These are phyloP conservation scores for Pangasius sanitwongsei DNA, from an alignment of 2,797 vertebrate genomes.

Conservation along the genomic window DNA sequence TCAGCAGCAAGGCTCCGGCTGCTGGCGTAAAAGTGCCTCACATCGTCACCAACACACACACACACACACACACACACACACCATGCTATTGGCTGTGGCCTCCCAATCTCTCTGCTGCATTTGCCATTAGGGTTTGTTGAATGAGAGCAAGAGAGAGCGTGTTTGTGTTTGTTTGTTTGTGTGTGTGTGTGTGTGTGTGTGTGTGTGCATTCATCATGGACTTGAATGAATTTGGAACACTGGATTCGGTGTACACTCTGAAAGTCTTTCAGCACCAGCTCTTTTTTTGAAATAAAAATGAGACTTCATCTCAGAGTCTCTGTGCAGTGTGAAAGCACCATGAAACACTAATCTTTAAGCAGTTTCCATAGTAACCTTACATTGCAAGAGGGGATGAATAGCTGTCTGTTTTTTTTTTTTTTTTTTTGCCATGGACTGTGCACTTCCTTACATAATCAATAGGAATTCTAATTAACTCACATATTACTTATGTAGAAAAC, in stretches of 20 bases:
- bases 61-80: slow-evolving; percentile 61
- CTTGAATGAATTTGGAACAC: slow-evolving; percentile 35
- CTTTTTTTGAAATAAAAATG: slow-evolving; percentile 15
- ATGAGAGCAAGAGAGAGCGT: slow-evolving; percentile 16
- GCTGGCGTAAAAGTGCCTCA: slow-evolving; percentile 79
- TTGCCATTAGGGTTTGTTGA: slow-evolving; percentile 67
- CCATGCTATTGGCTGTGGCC: slow-evolving; percentile 73
- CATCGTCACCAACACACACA: slow-evolving; percentile 73
- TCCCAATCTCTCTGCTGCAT: slow-evolving; percentile 72
- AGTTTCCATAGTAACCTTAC: slow-evolving; percentile 81
- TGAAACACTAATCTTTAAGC: slow-evolving; percentile 78
- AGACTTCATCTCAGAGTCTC: slow-evolving; percentile 62
- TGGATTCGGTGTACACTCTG: neutral
- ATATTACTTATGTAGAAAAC: neutral
- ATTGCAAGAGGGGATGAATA: slow-evolving; percentile 66
- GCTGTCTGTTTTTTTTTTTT: slow-evolving; percentile 35
- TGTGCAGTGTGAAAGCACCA: slow-evolving; percentile 45
- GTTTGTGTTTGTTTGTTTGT: slow-evolving; percentile 6
- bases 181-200: slow-evolving; percentile 1
- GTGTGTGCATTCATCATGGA: neutral
- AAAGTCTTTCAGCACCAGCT: neutral
- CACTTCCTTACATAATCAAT: neutral
- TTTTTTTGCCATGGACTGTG: neutral
- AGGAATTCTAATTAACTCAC: neutral
- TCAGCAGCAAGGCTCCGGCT: slow-evolving; percentile 73